These are phyloP conservation scores for Galago senegalensis DNA, from an alignment of 2,797 vertebrate genomes.

Conservation along the genomic window DNA sequence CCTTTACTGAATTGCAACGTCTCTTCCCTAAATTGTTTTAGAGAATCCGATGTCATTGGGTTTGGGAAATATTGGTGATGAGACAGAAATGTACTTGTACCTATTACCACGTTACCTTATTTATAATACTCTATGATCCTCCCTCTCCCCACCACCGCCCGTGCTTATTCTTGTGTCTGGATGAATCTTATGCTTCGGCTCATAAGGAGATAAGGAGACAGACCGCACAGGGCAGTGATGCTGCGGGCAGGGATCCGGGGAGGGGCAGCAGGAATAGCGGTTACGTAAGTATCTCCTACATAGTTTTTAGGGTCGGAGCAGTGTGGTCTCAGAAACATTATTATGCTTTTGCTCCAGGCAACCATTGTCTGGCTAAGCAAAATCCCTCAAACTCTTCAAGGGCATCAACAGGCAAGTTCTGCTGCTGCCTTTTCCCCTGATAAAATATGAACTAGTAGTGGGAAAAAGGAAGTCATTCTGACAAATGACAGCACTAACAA, in stretches of 20 bases:
- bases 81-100: not conserved
- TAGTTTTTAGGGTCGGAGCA: not conserved
- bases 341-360: conserved; percentile 47
- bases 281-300: not conserved
- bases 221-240: not conserved
- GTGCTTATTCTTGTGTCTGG: not conserved
- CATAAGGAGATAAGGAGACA: not conserved
- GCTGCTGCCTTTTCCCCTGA: not conserved
- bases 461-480: conserved; percentile 15
- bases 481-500: conserved; percentile 31
- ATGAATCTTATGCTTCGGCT: not conserved
- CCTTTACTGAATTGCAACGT: not conserved
- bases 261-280: not conserved
- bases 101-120: not conserved
- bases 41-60: not conserved
- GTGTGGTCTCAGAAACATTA: conserved; percentile 22
- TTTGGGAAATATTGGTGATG: not conserved
- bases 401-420: not conserved
- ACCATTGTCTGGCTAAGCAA: not conserved
- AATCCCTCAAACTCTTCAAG: conserved; percentile 40
- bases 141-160: too few relatives aligned
- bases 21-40: not conserved
- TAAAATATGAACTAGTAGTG: not conserved
- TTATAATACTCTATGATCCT: not conserved
- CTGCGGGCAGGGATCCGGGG: not conserved